These are phyloP conservation scores for Lampropteryx suffumata DNA, from an alignment of 2,888 invertebrate species.

Conservation along the genomic window DNA sequence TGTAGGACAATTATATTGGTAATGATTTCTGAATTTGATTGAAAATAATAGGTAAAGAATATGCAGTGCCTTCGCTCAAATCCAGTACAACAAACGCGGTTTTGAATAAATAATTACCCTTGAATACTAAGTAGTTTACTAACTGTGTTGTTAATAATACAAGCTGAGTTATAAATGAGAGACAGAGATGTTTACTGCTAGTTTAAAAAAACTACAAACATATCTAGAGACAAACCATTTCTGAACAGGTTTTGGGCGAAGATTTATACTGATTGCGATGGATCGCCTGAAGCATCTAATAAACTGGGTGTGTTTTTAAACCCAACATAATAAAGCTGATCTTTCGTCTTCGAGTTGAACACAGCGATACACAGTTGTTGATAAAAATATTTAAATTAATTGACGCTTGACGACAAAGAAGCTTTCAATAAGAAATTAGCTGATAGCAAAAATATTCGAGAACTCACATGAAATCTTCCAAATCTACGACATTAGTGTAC, in stretches of 20 bases:
- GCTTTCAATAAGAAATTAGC: background rate
- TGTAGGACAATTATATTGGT: too few relatives aligned
- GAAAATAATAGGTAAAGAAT: background rate
- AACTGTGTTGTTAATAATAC: constrained; percentile 3
- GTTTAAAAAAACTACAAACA: constrained; percentile 20
- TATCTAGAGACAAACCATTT: constrained; percentile 4
- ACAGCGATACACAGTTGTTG: too few relatives aligned
- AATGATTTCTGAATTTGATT: too few relatives aligned
- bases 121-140: constrained; percentile 19
- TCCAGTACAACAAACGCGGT: too few relatives aligned
- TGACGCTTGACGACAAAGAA: background rate
- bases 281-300: constrained; percentile 6
- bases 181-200: constrained; percentile 26
- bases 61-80: background rate
- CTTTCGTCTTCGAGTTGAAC: too few relatives aligned
- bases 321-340: too few relatives aligned
- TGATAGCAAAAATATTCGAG: constrained; percentile 3
- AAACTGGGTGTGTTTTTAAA: background rate
- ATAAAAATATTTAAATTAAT: too few relatives aligned
- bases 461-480: constrained; percentile 91
- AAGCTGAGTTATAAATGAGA: constrained; percentile 13
- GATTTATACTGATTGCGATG: constrained; percentile 5
- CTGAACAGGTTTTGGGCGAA: constrained; percentile 17
- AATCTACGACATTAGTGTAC: constrained; percentile 85
- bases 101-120: constrained; percentile 10